Evolutionary conservation across 2,797 vertebrate genomes (phyloP).

Genomic region (Molossus molossus): DNA sequence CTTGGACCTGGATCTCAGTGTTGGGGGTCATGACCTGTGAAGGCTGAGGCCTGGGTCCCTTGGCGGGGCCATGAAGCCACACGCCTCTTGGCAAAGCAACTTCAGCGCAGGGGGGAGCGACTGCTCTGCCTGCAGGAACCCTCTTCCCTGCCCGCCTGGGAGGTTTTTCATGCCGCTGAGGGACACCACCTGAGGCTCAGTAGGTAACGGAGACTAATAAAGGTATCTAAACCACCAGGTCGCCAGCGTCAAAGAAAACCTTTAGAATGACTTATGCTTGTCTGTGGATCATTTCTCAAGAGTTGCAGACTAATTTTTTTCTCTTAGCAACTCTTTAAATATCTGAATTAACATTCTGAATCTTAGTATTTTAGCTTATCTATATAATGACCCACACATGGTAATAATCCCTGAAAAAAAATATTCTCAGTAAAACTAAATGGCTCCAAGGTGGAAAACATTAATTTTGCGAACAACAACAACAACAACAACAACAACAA

Average conservation of each 20-base stretch:
- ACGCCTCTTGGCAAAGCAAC: no score
- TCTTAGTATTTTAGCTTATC: neutral
- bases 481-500: no score
- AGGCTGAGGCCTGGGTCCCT: no score
- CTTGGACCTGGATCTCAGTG: no score
- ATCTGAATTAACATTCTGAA: constrained; percentile 51
- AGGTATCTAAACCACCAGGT: neutral
- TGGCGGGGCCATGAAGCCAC: no score
- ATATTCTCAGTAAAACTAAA: constrained; percentile 6
- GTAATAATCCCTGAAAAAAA: constrained; percentile 37
- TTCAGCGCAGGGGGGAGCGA: no score
- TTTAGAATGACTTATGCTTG: constrained; percentile 34
- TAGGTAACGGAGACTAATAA: no score
- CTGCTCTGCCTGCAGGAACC: no score
- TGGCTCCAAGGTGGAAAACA: neutral
- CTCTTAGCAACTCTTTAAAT: neutral
- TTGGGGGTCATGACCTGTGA: no score
- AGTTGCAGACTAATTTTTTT: neutral
- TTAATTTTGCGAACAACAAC: constrained; percentile 14
- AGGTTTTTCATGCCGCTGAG: no score
- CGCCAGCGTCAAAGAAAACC: neutral
- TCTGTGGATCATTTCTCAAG: constrained; percentile 35
- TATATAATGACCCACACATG: neutral
- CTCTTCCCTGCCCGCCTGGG: no score
- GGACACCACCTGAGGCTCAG: no score